phyloP scores from a whole-genome alignment of 2,888 invertebrate genomes.

The Notodonta ziczac region DNA sequence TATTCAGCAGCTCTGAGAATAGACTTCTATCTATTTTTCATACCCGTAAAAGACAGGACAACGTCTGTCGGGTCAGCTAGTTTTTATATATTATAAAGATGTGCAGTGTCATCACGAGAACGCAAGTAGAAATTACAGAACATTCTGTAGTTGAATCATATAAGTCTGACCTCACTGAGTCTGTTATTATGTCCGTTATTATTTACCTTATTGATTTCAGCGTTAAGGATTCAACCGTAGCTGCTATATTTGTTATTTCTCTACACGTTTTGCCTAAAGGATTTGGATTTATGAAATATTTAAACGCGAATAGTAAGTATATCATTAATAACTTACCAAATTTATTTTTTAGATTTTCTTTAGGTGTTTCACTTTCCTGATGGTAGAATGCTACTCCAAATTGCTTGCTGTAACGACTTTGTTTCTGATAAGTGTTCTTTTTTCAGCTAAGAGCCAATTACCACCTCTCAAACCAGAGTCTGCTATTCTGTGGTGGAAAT shows the following conservation, averaged over 20 bases:
- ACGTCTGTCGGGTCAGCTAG: too few species aligned
- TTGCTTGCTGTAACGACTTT: too few species aligned
- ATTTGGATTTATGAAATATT: conserved; percentile 38
- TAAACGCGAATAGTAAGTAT: conserved; percentile 53
- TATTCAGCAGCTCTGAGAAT: too few species aligned
- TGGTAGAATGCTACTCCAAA: too few species aligned
- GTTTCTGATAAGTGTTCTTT: not conserved
- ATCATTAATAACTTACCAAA: too few species aligned
- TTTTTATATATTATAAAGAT: too few species aligned
- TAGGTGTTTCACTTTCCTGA: too few species aligned
- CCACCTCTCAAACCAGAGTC: conserved; percentile 60
- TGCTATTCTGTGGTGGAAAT: conserved; percentile 64
- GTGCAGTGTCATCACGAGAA: too few species aligned
- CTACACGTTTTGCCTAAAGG: conserved; percentile 57
- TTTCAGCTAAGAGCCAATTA: conserved; percentile 61
- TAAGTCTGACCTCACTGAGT: not conserved
- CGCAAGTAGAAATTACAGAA: too few species aligned
- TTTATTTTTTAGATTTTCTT: too few species aligned
- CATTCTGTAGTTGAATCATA: not conserved
- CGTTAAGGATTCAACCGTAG: conserved; percentile 57
- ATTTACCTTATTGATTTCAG: conserved; percentile 43
- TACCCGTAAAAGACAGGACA: too few species aligned
- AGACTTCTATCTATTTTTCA: too few species aligned
- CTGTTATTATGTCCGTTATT: not conserved
- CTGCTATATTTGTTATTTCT: conserved; percentile 50